Evolutionary conservation across 2,797 vertebrate genomes (phyloP).

Genomic region (Euphonia xanthogaster): DNA sequence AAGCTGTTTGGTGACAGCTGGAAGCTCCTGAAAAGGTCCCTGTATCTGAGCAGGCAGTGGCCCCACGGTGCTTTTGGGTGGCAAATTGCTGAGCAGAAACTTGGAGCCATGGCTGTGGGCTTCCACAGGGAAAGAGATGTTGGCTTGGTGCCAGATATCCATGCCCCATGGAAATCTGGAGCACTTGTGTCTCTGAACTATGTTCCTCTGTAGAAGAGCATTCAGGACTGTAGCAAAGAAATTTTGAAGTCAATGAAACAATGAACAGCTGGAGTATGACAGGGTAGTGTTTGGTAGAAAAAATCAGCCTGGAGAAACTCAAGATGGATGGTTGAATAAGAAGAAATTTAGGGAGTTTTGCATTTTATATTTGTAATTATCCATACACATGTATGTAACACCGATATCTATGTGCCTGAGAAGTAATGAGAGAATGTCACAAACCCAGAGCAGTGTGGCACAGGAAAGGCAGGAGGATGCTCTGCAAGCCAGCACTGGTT

Average conservation of each 20-base stretch:
- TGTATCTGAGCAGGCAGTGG: neutral
- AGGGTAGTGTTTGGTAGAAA: neutral
- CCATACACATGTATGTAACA: neutral
- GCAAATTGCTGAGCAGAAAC: neutral
- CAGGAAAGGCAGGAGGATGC: neutral
- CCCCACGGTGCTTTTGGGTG: neutral
- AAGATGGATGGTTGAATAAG: neutral
- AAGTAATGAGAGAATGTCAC: neutral
- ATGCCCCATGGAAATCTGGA: neutral
- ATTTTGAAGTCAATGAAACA: neutral
- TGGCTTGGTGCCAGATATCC: accelerated
- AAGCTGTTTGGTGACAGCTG: neutral
- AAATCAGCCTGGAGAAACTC: neutral
- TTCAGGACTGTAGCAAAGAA: neutral
- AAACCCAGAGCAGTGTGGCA: neutral
- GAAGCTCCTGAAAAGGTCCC: neutral
- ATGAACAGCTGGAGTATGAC: neutral
- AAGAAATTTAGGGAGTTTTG: neutral
- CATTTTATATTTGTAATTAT: neutral
- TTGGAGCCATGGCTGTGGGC: accelerated
- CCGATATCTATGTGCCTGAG: accelerated
- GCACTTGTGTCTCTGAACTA: accelerated
- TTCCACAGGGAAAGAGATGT: neutral
- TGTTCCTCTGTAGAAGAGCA: neutral
- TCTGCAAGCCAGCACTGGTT: neutral